These are phyloP conservation scores for Cyphomyrus discorhynchus DNA, from an alignment of 2,113 vertebrate genomes.

Conservation along the genomic window DNA sequence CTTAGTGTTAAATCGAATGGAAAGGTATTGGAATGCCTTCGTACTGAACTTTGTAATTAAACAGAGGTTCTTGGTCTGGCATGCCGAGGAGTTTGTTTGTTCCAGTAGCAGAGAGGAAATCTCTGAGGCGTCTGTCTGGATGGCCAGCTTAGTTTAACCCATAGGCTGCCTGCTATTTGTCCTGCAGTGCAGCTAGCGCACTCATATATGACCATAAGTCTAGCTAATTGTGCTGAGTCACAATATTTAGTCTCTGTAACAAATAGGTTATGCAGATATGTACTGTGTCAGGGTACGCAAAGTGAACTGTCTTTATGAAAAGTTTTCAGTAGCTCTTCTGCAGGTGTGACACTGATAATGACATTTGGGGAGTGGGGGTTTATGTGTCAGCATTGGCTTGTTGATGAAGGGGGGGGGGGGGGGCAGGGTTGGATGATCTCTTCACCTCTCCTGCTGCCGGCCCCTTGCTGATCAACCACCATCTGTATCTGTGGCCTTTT, in stretches of 20 bases:
- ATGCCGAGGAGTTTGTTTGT: slow-evolving; percentile 24
- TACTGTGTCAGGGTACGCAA: not conserved
- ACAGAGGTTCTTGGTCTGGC: slow-evolving; percentile 43
- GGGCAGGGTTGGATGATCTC: not conserved
- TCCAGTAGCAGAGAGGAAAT: slow-evolving; percentile 35
- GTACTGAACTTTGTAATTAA: slow-evolving; percentile 43
- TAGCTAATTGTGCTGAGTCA: not conserved
- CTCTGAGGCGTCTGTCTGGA: not conserved
- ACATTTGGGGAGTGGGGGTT: not conserved
- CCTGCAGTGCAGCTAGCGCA: not conserved
- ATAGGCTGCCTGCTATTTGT: not conserved
- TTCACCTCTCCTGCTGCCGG: not conserved
- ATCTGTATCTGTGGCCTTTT: not conserved
- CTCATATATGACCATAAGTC: not conserved
- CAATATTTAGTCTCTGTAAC: not conserved
- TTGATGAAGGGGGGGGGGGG: too few relatives aligned
- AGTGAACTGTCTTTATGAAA: not conserved
- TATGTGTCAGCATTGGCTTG: not conserved
- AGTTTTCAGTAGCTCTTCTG: not conserved
- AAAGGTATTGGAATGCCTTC: slow-evolving; percentile 28
- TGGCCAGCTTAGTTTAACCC: slow-evolving; percentile 4
- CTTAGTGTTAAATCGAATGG: slow-evolving; percentile 45
- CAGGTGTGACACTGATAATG: not conserved
- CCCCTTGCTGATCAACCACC: not conserved
- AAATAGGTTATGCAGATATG: not conserved